Evolutionary conservation across 1,140 invertebrate species (phyloP).

Genomic region (Chironomus tepperi): DNA sequence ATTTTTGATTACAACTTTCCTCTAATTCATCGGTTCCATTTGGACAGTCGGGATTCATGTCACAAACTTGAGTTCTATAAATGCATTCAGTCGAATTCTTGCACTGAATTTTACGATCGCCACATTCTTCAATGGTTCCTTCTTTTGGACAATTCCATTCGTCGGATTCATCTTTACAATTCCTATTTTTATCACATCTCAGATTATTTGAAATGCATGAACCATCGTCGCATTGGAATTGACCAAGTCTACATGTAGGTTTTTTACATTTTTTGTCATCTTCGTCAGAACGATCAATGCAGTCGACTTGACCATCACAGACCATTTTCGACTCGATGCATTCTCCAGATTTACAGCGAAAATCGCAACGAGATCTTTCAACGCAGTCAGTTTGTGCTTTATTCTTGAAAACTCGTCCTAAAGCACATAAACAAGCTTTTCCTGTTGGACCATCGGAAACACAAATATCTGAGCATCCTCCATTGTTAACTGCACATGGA

Average conservation of each 20-base stretch:
- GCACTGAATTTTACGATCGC: conserved; percentile 66
- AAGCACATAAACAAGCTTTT: conserved; percentile 51
- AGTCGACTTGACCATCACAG: conserved; percentile 64
- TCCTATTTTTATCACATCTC: conserved; percentile 61
- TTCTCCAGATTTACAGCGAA: conserved; percentile 47
- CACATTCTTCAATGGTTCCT: conserved; percentile 31
- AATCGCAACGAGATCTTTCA: conserved; percentile 42
- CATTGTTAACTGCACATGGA: conserved; percentile 52
- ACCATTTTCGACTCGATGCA: conserved; percentile 54
- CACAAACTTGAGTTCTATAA: conserved; percentile 50
- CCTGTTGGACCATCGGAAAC: conserved; percentile 35
- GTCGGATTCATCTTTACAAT: conserved; percentile 69
- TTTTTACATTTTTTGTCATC: conserved; percentile 43
- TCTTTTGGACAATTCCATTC: conserved; percentile 52
- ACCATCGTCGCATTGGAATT: conserved; percentile 52
- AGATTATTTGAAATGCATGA: conserved; percentile 42
- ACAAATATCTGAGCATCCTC: conserved; percentile 67
- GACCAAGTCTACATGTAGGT: conserved; percentile 44
- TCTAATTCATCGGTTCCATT: conserved; percentile 62
- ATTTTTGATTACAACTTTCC: conserved; percentile 31
- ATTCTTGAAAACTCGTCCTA: conserved; percentile 42
- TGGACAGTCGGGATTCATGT: conserved; percentile 51
- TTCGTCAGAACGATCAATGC: conserved; percentile 58
- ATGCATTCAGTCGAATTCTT: conserved; percentile 71
- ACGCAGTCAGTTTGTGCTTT: conserved; percentile 45